Evolutionary conservation across 2,113 vertebrate species (phyloP).

Genomic region (Corvus moneduloides): DNA sequence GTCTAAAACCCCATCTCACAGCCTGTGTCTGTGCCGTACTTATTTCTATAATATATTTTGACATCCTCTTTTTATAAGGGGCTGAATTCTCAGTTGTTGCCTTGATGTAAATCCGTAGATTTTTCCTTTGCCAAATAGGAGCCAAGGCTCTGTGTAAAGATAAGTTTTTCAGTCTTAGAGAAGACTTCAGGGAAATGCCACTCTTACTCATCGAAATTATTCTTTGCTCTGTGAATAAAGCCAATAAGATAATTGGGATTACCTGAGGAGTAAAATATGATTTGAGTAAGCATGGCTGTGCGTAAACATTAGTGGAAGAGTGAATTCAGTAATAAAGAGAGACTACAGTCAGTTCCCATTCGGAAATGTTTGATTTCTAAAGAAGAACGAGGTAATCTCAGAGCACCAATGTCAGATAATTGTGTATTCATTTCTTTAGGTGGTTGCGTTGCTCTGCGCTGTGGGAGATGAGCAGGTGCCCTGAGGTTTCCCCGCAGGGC

Average conservation of each 20-base stretch:
- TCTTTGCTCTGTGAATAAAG: neutral
- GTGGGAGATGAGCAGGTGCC: neutral
- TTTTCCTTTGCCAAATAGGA: neutral
- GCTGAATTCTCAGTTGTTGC: neutral
- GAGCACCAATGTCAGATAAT: neutral
- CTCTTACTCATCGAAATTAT: neutral
- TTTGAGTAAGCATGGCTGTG: neutral
- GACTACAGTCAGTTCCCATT: neutral
- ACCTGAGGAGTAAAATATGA: neutral
- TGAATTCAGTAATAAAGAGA: neutral
- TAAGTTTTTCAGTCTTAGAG: neutral
- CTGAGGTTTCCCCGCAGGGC: neutral
- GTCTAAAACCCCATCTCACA: neutral
- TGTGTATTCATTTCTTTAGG: rapidly evolving
- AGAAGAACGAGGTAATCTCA: neutral
- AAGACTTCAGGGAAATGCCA: neutral
- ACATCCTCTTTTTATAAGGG: neutral
- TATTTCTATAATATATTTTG: neutral
- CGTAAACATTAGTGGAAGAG: neutral
- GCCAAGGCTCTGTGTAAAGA: neutral
- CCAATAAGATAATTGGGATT: neutral
- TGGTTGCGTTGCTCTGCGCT: rapidly evolving
- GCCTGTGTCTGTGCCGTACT: neutral
- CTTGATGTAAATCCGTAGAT: neutral
- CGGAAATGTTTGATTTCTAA: neutral